Evolutionary conservation across 2,113 vertebrate genomes (phyloP), one percentile per base, ranked within the genome.

Genomic region (Myodes glareolus): DNA sequence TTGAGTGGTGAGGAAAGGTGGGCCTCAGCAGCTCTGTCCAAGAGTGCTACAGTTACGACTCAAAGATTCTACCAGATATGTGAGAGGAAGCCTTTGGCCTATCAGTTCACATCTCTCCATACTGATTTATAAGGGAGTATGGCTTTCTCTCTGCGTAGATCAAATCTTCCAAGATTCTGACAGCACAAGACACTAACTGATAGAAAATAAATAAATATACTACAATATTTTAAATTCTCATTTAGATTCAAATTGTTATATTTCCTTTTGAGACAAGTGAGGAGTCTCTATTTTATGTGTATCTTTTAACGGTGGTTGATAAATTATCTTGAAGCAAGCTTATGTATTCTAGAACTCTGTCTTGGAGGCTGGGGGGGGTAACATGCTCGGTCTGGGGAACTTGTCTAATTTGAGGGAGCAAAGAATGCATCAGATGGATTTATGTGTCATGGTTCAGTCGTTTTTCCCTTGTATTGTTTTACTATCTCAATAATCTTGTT

Each of bases 231-330:
- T n/a, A 94, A 29, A 78, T 45, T 45, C 21, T 6, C 72, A 39
- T 80, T 4, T 80, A 4, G 4, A 68, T 92, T 94, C 50, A 81
- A 92, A 94, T 39, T 61, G 80, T 94, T 88, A n/a, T 33, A 72
- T 23, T 82, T 94, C 19, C 7, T 88, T 23, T 6, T 88, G 67
- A 89, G 90, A 29, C 61, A 86, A 86, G 47, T 68, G 17, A 90
- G 67, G 3, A 70, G 47, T 68, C 3, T 63, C 1, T 31, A 85
- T 9, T 73, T 68, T 45, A 47, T 45, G 81, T 1, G 39, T 82
- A 61, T 95, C 50, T 36, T 75, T 0, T 94, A 45, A 92, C 36
- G 39, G 50, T 63, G 45, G 27, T 50, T 13, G 78, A 12, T 76
- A 47, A 88, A 4, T 85, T 76, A 31, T 58, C 81, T 55, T 80